Conservation (phyloP, 2,888 invertebrate species). For the Lochmaea crataegi region DNA sequence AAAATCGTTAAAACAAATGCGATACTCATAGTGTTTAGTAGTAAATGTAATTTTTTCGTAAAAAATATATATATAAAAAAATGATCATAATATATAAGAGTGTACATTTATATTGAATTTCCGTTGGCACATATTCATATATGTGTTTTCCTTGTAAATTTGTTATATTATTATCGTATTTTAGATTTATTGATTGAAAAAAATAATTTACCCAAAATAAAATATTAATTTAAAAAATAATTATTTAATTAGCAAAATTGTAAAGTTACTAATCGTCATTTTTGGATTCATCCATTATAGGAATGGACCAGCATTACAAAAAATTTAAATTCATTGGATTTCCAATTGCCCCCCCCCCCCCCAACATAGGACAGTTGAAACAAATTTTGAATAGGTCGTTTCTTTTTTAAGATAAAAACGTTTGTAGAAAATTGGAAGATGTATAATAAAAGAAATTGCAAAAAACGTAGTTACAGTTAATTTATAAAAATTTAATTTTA, state of each 20-base stretch:
- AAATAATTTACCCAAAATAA: not conserved
- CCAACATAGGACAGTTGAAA: too few species aligned
- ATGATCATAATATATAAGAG: slow-evolving; percentile 19
- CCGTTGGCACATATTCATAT: not conserved
- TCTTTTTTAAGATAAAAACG: too few species aligned
- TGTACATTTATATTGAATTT: slow-evolving; percentile 23
- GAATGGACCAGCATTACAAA: too few species aligned
- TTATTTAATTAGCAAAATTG: not conserved
- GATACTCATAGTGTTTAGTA: slow-evolving; percentile 34
- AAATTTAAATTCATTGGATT: too few species aligned
- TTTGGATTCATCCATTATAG: not conserved
- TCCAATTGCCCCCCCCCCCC: too few species aligned
- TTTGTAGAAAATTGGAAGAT: too few species aligned
- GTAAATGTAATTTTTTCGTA: slow-evolving; percentile 6
- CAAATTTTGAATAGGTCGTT: too few species aligned
- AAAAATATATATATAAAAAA: slow-evolving; percentile 12
- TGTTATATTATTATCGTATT: not conserved
- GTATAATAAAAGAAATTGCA: too few species aligned
- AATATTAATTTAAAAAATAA: not conserved
- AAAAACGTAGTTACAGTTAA: too few species aligned
- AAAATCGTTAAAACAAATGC: slow-evolving; percentile 17
- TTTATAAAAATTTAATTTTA: too few species aligned
- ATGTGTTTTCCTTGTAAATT: slow-evolving; percentile 2
- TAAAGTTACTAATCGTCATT: not conserved
- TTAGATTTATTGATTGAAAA: not conserved